A percentile compares a stretch with the other conserved stretches of the same genome.
Evolutionary conservation across 1,140 invertebrate species (phyloP).

Genomic region (Pararge aegeria): DNA sequence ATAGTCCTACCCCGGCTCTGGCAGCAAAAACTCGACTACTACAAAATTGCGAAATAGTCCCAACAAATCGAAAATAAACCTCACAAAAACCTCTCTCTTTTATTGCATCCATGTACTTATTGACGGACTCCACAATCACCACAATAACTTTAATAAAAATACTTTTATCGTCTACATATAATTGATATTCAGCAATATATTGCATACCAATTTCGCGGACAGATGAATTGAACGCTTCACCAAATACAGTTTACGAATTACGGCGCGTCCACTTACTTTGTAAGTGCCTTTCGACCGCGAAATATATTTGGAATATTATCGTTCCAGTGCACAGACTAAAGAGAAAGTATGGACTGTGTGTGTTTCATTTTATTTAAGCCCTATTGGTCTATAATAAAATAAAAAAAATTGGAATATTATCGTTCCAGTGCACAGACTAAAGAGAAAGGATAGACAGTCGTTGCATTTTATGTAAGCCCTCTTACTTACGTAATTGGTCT

Average conservation of each 20-base stretch:
- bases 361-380: no score
- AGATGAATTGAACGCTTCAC: conserved; percentile 1
- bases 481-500: no score
- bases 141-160: not conserved
- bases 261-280: conserved; percentile 25
- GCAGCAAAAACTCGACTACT: no score
- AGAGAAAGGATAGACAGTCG: no score
- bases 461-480: no score
- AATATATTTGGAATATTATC: conserved; percentile 36
- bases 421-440: conserved; percentile 8
- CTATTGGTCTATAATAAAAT: no score
- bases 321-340: conserved; percentile 6
- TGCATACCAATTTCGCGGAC: not conserved
- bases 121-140: not conserved
- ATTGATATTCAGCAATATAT: conserved; percentile 7
- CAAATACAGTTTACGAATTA: conserved; percentile 24
- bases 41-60: no score
- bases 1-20: no score
- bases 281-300: conserved; percentile 27
- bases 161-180: not conserved
- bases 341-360: no score
- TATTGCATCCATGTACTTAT: not conserved
- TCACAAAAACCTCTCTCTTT: no score
- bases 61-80: no score
- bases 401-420: conserved; percentile 36